phyloP scores from a whole-genome alignment of 1,140 invertebrate species.

The Leptinotarsa texana region DNA sequence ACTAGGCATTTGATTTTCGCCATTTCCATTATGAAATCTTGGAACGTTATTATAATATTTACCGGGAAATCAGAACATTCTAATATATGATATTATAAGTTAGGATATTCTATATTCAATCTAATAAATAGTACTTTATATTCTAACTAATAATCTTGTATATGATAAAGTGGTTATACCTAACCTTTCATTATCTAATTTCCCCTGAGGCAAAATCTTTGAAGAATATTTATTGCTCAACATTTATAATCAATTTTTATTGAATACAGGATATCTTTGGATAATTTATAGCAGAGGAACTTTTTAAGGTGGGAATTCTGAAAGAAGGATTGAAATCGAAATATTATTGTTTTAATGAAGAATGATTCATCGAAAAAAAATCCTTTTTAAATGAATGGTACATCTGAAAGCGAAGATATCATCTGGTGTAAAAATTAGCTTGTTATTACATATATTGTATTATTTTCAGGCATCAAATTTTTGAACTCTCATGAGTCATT shows the following conservation, averaged over 20 bases:
- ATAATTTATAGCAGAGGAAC: not conserved
- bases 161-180: constrained; percentile 4
- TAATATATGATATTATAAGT: not conserved
- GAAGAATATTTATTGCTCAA: not conserved
- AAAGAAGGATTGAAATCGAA: too few species aligned
- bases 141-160: not conserved
- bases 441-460: too few species aligned
- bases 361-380: too few species aligned
- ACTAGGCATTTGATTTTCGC: too few species aligned
- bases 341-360: too few species aligned
- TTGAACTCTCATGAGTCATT: too few species aligned
- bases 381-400: too few species aligned
- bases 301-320: not conserved
- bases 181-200: not conserved
- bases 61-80: not conserved
- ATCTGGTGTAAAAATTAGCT: too few species aligned
- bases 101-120: constrained; percentile 4
- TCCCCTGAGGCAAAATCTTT: not conserved
- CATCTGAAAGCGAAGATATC: too few species aligned
- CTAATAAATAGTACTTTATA: not conserved
- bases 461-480: too few species aligned
- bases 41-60: too few species aligned
- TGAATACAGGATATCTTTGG: not conserved
- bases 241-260: not conserved
- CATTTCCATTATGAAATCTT: too few species aligned